Conservation (phyloP, 2,113 vertebrate genomes). For the Dascyllus trimaculatus region DNA sequence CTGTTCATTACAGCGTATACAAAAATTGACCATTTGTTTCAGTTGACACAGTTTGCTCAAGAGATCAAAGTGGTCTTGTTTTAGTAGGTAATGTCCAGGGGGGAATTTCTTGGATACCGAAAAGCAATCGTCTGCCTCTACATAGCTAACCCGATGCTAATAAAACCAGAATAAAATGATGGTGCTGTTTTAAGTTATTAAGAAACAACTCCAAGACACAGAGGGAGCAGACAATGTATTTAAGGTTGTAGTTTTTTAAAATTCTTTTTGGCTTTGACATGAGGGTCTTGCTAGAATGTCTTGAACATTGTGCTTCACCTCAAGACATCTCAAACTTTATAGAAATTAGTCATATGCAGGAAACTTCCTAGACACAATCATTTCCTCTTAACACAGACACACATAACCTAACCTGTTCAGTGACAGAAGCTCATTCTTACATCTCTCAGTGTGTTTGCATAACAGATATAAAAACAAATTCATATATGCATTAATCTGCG, state of each 20-base stretch:
- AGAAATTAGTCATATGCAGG: slow-evolving; percentile 26
- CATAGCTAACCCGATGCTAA: slow-evolving; percentile 1
- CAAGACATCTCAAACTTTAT: slow-evolving; percentile 20
- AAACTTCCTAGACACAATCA: background rate
- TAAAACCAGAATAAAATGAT: background rate
- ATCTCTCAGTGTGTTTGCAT: slow-evolving; percentile 31
- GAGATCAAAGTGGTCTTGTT: slow-evolving; percentile 12
- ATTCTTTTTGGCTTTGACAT: slow-evolving; percentile 43
- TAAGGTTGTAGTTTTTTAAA: slow-evolving; percentile 3
- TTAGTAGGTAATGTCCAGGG: slow-evolving; percentile 6
- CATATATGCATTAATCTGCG: slow-evolving; percentile 20
- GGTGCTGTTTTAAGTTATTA: background rate
- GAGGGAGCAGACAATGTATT: slow-evolving; percentile 6
- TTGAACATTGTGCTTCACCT: slow-evolving; percentile 47
- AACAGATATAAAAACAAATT: slow-evolving; percentile 28
- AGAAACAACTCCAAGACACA: slow-evolving; percentile 2
- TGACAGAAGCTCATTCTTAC: slow-evolving; percentile 27
- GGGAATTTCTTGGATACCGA: slow-evolving; percentile 10
- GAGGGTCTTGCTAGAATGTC: slow-evolving; percentile 44
- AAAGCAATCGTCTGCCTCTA: background rate
- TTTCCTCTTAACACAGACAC: slow-evolving; percentile 26
- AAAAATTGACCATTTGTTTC: slow-evolving; percentile 28
- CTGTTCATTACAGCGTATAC: slow-evolving; percentile 18
- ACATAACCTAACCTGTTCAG: background rate
- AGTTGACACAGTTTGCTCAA: slow-evolving; percentile 12